A percentile compares a stretch with the other conserved stretches of the same genome.
phyloP scores from a whole-genome alignment of 2,113 vertebrate species.

The Paramormyrops kingsleyae region DNA sequence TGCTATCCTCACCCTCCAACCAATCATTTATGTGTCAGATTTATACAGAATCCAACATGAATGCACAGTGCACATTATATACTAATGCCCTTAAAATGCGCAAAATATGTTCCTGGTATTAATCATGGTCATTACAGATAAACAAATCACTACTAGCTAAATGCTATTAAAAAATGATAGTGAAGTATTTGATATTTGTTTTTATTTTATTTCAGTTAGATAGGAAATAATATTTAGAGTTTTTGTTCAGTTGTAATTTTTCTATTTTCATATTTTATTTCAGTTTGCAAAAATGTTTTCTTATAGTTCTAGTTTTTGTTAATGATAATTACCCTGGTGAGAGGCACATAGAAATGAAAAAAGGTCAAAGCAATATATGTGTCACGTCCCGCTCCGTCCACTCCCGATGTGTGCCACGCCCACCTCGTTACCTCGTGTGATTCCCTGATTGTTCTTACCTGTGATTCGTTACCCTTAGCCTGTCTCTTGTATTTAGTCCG shows the following conservation, averaged over 20 bases:
- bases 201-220: not conserved
- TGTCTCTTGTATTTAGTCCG: too few species aligned
- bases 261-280: not conserved
- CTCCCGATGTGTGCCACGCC: too few species aligned
- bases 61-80: not conserved
- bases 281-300: not conserved
- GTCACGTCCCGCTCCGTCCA: too few species aligned
- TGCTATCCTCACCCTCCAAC: not conserved
- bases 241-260: not conserved
- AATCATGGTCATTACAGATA: not conserved
- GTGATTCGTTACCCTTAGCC: too few species aligned
- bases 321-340: not conserved
- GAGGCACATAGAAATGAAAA: not conserved
- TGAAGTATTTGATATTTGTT: not conserved
- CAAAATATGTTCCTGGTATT: not conserved
- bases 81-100: not conserved
- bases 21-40: not conserved
- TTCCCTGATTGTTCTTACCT: too few species aligned
- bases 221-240: not conserved
- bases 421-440: too few species aligned
- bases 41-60: not conserved
- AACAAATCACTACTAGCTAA: not conserved
- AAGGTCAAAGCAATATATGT: not conserved
- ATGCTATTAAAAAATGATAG: not conserved
- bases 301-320: not conserved